Conservation (phyloP, 2,888 invertebrate species). For the Campaea margaritaria region DNA sequence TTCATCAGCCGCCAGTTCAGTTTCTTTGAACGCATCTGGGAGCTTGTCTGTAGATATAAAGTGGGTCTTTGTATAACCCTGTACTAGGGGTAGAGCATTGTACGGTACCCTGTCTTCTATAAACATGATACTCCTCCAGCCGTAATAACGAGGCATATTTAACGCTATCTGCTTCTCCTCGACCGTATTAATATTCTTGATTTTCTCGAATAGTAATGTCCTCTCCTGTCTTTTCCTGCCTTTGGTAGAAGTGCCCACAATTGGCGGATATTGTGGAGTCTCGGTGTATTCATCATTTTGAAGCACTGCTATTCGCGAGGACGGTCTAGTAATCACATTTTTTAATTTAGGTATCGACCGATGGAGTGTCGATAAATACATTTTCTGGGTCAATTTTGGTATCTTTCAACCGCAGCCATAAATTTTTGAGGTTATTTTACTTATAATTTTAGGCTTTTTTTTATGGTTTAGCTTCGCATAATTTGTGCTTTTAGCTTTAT, state of each 20-base stretch:
- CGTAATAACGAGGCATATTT: constrained; percentile 93
- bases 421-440: constrained; percentile 42
- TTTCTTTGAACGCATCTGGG: constrained; percentile 85
- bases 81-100: constrained; percentile 88
- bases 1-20: constrained; percentile 74
- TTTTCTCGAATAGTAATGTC: constrained; percentile 82
- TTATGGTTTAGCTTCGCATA: no score
- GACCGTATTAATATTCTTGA: constrained; percentile 88
- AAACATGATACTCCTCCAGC: constrained; percentile 88
- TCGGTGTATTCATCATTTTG: constrained; percentile 75
- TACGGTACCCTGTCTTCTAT: constrained; percentile 87
- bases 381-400: constrained; percentile 40
- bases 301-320: constrained; percentile 61
- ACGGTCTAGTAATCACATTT: constrained; percentile 51
- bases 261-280: constrained; percentile 85
- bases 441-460: no score
- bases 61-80: constrained; percentile 92
- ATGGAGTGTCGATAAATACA: constrained; percentile 67
- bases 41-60: constrained; percentile 85
- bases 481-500: no score
- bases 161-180: constrained; percentile 94
- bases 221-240: constrained; percentile 78
- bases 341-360: constrained; percentile 68
- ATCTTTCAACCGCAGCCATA: constrained; percentile 11
- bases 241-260: constrained; percentile 84